A percentile compares a stretch with the other conserved stretches of the same genome.
These are phyloP conservation scores for Tenthredo livida DNA, from an alignment of 2,888 invertebrate genomes.

Conservation along the genomic window DNA sequence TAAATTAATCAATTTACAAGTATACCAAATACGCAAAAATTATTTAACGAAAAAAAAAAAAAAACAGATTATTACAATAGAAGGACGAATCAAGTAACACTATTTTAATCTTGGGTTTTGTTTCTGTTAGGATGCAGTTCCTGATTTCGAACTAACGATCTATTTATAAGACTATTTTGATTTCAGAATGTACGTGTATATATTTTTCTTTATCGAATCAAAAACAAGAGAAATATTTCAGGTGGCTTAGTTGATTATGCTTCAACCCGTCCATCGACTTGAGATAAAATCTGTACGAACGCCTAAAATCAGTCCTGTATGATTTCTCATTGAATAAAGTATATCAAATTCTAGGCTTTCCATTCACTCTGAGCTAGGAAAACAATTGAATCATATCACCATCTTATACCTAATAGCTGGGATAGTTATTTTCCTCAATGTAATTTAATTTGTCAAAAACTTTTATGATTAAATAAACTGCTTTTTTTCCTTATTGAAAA, in stretches of 20 bases:
- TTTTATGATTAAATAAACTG: background rate
- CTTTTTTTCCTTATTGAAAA: background rate
- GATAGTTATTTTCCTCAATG: background rate
- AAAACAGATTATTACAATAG: background rate
- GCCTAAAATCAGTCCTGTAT: background rate
- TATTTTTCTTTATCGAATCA: background rate
- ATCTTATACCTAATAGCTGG: background rate
- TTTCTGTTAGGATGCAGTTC: background rate
- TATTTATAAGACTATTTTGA: background rate
- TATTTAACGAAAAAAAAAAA: background rate
- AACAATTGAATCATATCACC: background rate
- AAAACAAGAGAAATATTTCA: background rate
- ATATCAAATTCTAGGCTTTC: slow-evolving; percentile 18
- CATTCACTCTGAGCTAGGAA: background rate
- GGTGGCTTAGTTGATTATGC: background rate
- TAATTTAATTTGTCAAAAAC: background rate
- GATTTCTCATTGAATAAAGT: background rate
- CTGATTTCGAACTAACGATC: background rate
- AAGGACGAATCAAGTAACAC: background rate
- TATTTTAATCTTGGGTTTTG: background rate
- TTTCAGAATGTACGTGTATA: background rate
- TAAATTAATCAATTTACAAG: background rate
- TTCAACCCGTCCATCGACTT: background rate
- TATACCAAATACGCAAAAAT: background rate
- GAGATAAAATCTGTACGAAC: background rate